These are phyloP conservation scores for Chlamydotis undulata DNA, from an alignment of 2,113 vertebrate species.

Conservation along the genomic window DNA sequence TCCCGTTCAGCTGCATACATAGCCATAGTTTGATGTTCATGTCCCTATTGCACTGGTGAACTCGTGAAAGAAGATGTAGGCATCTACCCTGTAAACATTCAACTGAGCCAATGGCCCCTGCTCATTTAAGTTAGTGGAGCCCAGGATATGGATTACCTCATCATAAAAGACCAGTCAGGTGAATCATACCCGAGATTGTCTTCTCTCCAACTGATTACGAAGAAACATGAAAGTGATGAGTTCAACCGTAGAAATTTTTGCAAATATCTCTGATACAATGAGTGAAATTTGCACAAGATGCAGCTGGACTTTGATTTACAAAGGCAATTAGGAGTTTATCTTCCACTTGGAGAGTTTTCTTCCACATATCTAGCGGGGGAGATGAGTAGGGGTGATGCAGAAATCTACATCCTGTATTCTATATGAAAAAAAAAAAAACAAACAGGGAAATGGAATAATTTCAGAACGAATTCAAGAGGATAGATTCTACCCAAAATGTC, in stretches of 20 bases:
- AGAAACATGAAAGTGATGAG: neutral
- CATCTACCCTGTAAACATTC: neutral
- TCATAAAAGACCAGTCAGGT: neutral
- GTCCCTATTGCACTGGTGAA: neutral
- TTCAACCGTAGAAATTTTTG: neutral
- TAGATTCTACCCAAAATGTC: neutral
- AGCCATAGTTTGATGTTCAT: neutral
- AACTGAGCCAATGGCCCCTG: neutral
- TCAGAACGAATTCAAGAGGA: neutral
- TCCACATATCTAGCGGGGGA: fast-evolving
- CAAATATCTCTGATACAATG: too few relatives aligned
- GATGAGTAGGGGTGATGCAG: neutral
- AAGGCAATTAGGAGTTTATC: neutral
- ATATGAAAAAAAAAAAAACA: neutral
- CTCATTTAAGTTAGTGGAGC: neutral
- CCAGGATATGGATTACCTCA: neutral
- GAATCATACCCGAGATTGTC: fast-evolving
- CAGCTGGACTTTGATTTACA: neutral
- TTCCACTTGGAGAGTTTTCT: neutral
- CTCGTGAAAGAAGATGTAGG: neutral
- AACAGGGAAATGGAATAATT: neutral
- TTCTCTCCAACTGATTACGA: neutral
- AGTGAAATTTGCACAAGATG: neutral
- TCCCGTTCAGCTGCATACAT: neutral
- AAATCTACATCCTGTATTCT: neutral